phyloP scores from a whole-genome alignment of 2,888 invertebrate species.

The Micoletzkya japonica region DNA sequence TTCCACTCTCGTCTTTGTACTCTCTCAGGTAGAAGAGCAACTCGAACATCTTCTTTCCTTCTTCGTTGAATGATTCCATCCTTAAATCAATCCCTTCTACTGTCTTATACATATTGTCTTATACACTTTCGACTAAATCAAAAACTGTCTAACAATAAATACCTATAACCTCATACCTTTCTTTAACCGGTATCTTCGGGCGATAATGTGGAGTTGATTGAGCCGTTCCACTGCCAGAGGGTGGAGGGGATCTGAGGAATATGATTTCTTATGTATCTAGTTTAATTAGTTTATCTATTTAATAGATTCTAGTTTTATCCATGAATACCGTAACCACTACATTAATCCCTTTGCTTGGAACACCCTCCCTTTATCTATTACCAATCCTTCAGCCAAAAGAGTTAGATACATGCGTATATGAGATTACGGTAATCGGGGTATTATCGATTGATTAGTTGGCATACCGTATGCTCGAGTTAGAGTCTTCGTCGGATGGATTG shows the following conservation, averaged over 20 bases:
- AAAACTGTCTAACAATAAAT: not conserved
- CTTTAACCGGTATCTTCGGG: conserved; percentile 22
- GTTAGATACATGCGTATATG: not conserved
- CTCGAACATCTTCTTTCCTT: conserved; percentile 20
- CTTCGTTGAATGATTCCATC: conserved; percentile 20
- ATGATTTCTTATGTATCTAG: no score
- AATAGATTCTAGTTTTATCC: no score
- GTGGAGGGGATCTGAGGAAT: conserved; percentile 11
- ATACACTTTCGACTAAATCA: not conserved
- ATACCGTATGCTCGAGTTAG: conserved; percentile 24
- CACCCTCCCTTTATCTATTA: no score
- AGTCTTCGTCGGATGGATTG: conserved; percentile 2
- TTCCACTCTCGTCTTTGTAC: conserved; percentile 76
- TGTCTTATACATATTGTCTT: not conserved
- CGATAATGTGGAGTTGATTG: not conserved
- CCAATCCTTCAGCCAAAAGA: not conserved
- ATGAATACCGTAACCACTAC: no score
- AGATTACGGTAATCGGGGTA: not conserved
- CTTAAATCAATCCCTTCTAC: not conserved
- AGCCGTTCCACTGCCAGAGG: not conserved
- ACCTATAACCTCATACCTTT: not conserved
- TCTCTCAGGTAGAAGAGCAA: conserved; percentile 14
- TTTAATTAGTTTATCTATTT: no score
- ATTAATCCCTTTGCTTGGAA: no score
- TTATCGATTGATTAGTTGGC: not conserved